A percentile compares a stretch with the other conserved stretches of the same genome.
Conservation (phyloP, 2,888 invertebrate species). For the Deladenus siricidicola region DNA sequence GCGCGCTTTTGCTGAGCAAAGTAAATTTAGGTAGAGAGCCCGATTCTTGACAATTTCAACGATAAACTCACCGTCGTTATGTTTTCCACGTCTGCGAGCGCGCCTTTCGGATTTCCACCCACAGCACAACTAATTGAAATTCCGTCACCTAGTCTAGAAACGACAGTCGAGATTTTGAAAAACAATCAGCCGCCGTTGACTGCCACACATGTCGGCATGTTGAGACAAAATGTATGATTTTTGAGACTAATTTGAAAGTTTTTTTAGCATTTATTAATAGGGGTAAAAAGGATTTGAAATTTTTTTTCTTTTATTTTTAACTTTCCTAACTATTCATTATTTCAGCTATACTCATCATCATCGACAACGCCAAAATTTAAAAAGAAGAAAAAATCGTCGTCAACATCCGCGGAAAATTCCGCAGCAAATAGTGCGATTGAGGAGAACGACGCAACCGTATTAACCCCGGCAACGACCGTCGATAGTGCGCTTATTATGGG, state of each 20-base stretch:
- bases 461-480: too few species aligned
- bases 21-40: not conserved
- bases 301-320: too few species aligned
- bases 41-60: slow-evolving; percentile 7
- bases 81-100: slow-evolving; percentile 12
- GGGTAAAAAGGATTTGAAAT: too few species aligned
- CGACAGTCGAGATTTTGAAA: slow-evolving; percentile 22
- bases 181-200: not conserved
- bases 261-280: too few species aligned
- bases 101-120: slow-evolving; percentile 19
- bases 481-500: slow-evolving; percentile 14
- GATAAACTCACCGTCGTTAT: slow-evolving; percentile 21
- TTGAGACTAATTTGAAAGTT: too few species aligned
- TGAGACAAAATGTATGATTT: slow-evolving; percentile 6
- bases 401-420: not conserved
- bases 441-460: too few species aligned
- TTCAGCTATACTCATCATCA: too few species aligned
- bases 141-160: slow-evolving; percentile 19
- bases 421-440: not conserved
- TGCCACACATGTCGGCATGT: not conserved
- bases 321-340: too few species aligned
- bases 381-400: not conserved
- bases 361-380: not conserved
- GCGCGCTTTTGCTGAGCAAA: too few species aligned
- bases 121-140: slow-evolving; percentile 24